Evolutionary conservation across 2,888 invertebrate species (phyloP).

Genomic region (Drosophila hamatofila): DNA sequence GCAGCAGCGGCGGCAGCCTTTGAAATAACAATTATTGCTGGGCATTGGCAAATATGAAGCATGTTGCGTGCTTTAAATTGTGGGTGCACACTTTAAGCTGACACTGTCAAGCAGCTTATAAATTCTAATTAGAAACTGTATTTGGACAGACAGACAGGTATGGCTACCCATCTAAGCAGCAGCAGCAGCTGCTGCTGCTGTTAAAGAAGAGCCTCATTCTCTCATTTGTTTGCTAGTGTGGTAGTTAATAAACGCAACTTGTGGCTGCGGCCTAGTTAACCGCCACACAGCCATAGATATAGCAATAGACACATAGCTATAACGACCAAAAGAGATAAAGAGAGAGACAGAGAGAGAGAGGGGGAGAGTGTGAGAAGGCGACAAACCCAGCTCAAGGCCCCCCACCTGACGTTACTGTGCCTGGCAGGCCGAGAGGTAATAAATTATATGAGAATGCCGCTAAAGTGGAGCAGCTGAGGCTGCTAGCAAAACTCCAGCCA

Average conservation of each 20-base stretch:
- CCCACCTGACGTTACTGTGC: slow-evolving; percentile 35
- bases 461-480: slow-evolving; percentile 79
- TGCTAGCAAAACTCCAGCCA: slow-evolving; percentile 56
- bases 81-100: slow-evolving; percentile 46
- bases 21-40: slow-evolving; percentile 79
- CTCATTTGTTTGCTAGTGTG: slow-evolving; percentile 65
- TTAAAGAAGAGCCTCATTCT: slow-evolving; percentile 11
- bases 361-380: not conserved
- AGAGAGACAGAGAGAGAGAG: not conserved
- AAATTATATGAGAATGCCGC: slow-evolving; percentile 82
- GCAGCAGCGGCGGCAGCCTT: slow-evolving; percentile 37
- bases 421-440: slow-evolving; percentile 65
- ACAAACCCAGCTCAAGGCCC: slow-evolving; percentile 64
- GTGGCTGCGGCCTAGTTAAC: slow-evolving; percentile 68
- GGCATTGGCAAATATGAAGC: slow-evolving; percentile 28
- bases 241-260: slow-evolving; percentile 77
- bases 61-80: slow-evolving; percentile 37
- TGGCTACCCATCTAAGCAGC: slow-evolving; percentile 1
- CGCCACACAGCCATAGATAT: slow-evolving; percentile 25
- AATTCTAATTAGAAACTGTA: slow-evolving; percentile 74
- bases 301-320: slow-evolving; percentile 11
- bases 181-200: slow-evolving; percentile 11
- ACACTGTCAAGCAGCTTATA: slow-evolving; percentile 56
- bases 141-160: slow-evolving; percentile 52
- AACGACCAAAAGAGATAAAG: not conserved